Evolutionary conservation across 1,140 invertebrate species (phyloP).

Genomic region (Bombus pyrosoma): DNA sequence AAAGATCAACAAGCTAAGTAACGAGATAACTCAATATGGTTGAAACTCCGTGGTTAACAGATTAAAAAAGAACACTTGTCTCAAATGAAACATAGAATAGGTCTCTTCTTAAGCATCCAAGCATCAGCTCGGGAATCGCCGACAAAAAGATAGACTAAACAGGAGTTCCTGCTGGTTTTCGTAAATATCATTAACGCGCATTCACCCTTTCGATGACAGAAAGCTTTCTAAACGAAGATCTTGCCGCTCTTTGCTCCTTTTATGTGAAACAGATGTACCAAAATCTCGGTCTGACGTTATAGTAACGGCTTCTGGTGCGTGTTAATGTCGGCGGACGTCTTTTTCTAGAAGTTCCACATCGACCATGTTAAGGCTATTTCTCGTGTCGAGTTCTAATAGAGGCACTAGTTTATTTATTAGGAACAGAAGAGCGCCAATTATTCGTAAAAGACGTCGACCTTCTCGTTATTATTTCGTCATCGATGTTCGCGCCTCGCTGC

Average conservation of each 20-base stretch:
- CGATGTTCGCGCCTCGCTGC: slow-evolving; percentile 8
- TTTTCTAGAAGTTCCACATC: slow-evolving; percentile 43
- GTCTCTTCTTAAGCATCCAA: not conserved
- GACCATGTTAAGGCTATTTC: slow-evolving; percentile 49
- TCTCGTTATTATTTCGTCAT: slow-evolving; percentile 66
- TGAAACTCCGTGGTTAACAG: too few relatives aligned
- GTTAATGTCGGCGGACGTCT: slow-evolving; percentile 61
- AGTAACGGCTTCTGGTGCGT: slow-evolving; percentile 55
- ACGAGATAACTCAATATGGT: too few relatives aligned
- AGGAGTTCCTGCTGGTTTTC: slow-evolving; percentile 35
- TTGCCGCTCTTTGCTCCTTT: slow-evolving; percentile 54
- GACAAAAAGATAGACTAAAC: slow-evolving; percentile 58
- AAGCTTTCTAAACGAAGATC: slow-evolving; percentile 48
- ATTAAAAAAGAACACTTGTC: not conserved
- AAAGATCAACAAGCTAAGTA: too few relatives aligned
- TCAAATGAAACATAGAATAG: not conserved
- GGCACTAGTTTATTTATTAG: slow-evolving; percentile 69
- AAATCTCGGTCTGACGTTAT: slow-evolving; percentile 42
- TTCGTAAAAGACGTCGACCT: slow-evolving; percentile 53
- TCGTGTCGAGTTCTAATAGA: slow-evolving; percentile 43
- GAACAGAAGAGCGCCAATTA: slow-evolving; percentile 67
- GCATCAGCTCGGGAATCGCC: not conserved
- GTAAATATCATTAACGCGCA: slow-evolving; percentile 52
- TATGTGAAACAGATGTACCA: slow-evolving; percentile 73
- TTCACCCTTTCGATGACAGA: slow-evolving; percentile 64